phyloP scores from a whole-genome alignment of 2,113 vertebrate species.

The Heterotis niloticus region DNA sequence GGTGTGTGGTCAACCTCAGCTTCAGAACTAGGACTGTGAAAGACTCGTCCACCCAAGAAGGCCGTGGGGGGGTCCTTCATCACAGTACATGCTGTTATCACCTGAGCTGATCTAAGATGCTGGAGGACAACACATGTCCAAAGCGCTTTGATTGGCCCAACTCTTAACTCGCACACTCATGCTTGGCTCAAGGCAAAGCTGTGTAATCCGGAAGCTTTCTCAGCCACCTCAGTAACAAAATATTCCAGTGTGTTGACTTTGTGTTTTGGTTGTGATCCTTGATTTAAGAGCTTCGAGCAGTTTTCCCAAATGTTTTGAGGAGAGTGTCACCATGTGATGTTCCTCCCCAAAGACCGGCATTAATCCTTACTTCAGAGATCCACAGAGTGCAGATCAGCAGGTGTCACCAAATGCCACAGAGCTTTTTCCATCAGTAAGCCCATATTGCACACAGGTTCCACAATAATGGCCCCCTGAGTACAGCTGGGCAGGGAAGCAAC shows the following conservation, averaged over 20 bases:
- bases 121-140: too few species aligned
- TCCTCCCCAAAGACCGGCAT: too few species aligned
- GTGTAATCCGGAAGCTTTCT: background rate
- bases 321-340: background rate
- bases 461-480: background rate
- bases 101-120: too few species aligned
- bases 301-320: background rate
- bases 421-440: background rate
- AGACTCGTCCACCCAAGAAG: too few species aligned
- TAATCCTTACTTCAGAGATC: too few species aligned
- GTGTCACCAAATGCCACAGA: background rate
- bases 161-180: background rate
- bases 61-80: too few species aligned
- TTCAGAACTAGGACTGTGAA: too few species aligned
- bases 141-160: too few species aligned
- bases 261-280: background rate
- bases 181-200: background rate
- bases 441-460: too few species aligned
- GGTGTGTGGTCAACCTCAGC: too few species aligned
- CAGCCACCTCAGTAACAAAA: background rate
- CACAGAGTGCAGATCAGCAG: too few species aligned
- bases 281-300: background rate
- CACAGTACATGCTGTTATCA: too few species aligned
- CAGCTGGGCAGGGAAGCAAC: background rate
- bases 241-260: slow-evolving; percentile 3